Evolutionary conservation across 2,888 invertebrate genomes (phyloP), one percentile per base, ranked within the genome.

Genomic region (Axea sp.): DNA sequence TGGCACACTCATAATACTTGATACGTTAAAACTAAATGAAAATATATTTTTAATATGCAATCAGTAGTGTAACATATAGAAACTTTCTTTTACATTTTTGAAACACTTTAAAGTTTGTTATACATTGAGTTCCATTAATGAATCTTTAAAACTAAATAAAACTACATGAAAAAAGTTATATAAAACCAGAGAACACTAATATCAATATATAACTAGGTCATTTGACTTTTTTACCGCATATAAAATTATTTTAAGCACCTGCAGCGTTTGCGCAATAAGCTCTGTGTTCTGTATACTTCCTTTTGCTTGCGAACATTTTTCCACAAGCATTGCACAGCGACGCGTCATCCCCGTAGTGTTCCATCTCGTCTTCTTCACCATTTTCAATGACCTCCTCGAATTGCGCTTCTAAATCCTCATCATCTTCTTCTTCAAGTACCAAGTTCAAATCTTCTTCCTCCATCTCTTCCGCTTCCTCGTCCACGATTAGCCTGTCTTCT

Each of bases 321-420:
- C 73, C 73, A 8, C 73, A 73, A 0, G 62, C 60, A 12, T 73
- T 73, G n/a, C 73, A 73, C 41, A 73, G 14, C 3, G 68, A 49
- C 2, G 55, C 49, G 3, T 68, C 51, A 15, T 73, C 68, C 0
- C 62, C 73, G 1, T 60, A 37, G 2, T 1, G 2, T 8, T 53
- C 37, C 1, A 47, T 39, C 9, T 19, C 31, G 0, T 65, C 65
- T 3, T 59, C 59, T 2, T 59, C 59, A 5, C 47, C 69, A 33
- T 62, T 55, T 59, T 49, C 77, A 2, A 67, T 71, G 37, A 73
- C 72, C 71, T 71, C 53, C 43, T 78, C 24, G 53, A 68, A 68
- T 19, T 68, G 68, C 3, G 30, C 8, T 2, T 68, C 57, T 28
- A 75, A 11, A 65, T 72, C 49, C 31, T 41, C 17, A 43, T 76